phyloP scores from a whole-genome alignment of 2,113 vertebrate species.

The Pseudopodoces humilis region DNA sequence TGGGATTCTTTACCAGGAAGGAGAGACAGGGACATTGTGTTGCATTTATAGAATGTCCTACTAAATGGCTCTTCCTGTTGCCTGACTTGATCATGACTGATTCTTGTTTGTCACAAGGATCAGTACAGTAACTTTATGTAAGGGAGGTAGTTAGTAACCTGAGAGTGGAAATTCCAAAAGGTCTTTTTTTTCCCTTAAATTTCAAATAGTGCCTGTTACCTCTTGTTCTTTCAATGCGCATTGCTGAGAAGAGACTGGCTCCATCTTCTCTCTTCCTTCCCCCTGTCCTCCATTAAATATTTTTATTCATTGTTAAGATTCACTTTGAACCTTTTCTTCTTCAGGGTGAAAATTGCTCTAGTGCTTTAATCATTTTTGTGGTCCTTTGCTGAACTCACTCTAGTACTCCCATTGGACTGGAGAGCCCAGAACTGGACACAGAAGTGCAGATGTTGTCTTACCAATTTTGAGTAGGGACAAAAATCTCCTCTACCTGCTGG shows the following conservation, averaged over 20 bases:
- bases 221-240: neutral
- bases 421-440: neutral
- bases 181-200: neutral
- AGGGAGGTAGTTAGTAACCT: neutral
- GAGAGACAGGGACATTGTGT: neutral
- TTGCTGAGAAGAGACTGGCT: neutral
- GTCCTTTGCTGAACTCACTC: neutral
- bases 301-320: neutral
- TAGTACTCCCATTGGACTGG: neutral
- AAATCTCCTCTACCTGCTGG: neutral
- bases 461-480: neutral
- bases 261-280: neutral
- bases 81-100: neutral
- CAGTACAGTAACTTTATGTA: neutral
- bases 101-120: neutral
- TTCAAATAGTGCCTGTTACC: neutral
- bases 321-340: neutral
- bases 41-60: conserved; percentile 7
- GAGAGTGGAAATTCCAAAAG: neutral
- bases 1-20: conserved; percentile 15
- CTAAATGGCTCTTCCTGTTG: conserved; percentile 1
- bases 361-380: neutral
- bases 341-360: neutral
- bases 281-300: neutral
- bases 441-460: neutral